phyloP scores from a whole-genome alignment of 2,797 vertebrate genomes.

The Tympanoctomys barrerae region DNA sequence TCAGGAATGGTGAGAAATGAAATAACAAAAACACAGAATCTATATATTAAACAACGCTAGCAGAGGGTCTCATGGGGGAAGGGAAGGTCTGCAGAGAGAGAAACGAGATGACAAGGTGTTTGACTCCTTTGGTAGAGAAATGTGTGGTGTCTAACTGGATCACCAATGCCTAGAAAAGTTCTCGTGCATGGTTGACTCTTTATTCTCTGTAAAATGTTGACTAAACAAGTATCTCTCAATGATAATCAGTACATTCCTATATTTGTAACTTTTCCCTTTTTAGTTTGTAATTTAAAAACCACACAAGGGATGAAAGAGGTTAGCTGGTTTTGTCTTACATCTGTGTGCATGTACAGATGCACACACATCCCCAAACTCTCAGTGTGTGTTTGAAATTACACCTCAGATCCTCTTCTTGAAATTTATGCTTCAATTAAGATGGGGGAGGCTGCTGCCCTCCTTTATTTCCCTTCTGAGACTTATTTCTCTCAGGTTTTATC shows the following conservation, averaged over 20 bases:
- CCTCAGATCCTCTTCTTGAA: slow-evolving; percentile 78
- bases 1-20: neutral
- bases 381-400: slow-evolving; percentile 78
- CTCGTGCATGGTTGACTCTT: neutral
- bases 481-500: slow-evolving; percentile 76
- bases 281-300: neutral
- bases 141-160: neutral
- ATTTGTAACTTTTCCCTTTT: neutral
- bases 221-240: neutral
- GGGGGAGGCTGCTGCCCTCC: slow-evolving; percentile 65
- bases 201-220: neutral
- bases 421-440: slow-evolving; percentile 86
- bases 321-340: neutral
- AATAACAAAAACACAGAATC: neutral
- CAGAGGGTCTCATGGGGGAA: fast-evolving
- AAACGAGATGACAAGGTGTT: neutral
- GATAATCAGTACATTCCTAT: neutral
- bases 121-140: neutral
- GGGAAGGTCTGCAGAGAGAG: neutral
- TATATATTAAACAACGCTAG: neutral
- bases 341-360: fast-evolving
- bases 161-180: neutral
- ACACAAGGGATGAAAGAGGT: neutral
- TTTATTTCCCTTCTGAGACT: slow-evolving; percentile 81
- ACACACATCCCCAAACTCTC: neutral